Conservation (phyloP, 2,113 vertebrate species). For the Trichomycterus rosablanca region DNA sequence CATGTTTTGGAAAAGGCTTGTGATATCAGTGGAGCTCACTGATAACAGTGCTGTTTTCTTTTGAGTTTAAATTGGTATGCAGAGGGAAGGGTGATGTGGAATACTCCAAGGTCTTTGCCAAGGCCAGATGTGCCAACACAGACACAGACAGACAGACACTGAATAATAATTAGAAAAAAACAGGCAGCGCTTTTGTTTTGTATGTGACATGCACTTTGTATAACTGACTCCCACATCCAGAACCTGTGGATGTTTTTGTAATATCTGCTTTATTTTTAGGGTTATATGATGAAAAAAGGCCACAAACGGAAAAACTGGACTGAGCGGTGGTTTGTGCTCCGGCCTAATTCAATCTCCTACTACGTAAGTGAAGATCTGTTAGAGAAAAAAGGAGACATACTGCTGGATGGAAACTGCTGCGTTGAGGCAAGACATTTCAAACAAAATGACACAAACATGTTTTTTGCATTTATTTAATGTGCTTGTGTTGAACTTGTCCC, state of each 20-base stretch:
- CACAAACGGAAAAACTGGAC: conserved; percentile 98
- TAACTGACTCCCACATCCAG: too few relatives aligned
- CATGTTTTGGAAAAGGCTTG: conserved; percentile 19
- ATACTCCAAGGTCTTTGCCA: conserved; percentile 27
- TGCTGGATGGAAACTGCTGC: conserved; percentile 79
- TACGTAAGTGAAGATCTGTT: conserved; percentile 87
- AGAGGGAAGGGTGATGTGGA: not conserved
- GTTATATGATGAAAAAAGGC: conserved; percentile 96
- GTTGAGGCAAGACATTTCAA: conserved; percentile 76
- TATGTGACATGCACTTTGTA: too few relatives aligned
- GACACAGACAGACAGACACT: conserved; percentile 29
- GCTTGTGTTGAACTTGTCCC: too few relatives aligned
- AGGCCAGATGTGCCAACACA: conserved; percentile 32
- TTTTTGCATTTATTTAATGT: too few relatives aligned
- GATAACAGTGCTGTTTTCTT: conserved; percentile 26
- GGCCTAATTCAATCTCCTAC: conserved; percentile 84
- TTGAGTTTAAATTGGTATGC: conserved; percentile 29
- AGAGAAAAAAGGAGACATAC: conserved; percentile 91
- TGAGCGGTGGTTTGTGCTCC: conserved; percentile 94
- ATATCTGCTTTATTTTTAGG: conserved; percentile 60
- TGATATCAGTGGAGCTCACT: conserved; percentile 23
- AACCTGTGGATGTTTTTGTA: not conserved
- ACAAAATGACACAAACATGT: too few relatives aligned
- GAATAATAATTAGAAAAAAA: not conserved
- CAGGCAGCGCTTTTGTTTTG: too few relatives aligned